Percentiles rank a stretch among this genome's conserved stretches.
These are phyloP conservation scores for Resseliella maxima DNA, from an alignment of 2,888 invertebrate species.

Conservation along the genomic window DNA sequence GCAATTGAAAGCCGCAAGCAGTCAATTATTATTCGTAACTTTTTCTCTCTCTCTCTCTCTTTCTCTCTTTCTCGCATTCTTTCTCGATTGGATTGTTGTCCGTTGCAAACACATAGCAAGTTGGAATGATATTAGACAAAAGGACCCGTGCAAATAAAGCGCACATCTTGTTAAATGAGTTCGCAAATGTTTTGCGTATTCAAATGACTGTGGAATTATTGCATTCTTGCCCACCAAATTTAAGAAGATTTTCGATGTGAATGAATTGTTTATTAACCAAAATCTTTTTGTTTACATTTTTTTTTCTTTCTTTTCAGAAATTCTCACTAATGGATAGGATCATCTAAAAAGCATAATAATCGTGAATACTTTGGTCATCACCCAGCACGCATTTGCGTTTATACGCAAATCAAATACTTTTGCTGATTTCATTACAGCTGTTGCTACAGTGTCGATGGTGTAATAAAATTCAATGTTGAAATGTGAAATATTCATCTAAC, in stretches of 20 bases:
- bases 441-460: not conserved
- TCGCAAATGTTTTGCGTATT: slow-evolving; percentile 24
- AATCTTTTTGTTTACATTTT: not conserved
- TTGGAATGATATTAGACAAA: too few relatives aligned
- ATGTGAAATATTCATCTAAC: slow-evolving; percentile 49
- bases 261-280: not conserved
- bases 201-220: not conserved
- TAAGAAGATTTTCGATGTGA: not conserved
- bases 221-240: not conserved
- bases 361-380: not conserved
- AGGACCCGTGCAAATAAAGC: not conserved
- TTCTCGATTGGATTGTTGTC: too few relatives aligned
- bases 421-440: not conserved
- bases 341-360: not conserved
- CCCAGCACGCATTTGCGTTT: too few relatives aligned
- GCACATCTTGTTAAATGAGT: not conserved
- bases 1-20: slow-evolving; percentile 39
- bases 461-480: slow-evolving; percentile 41
- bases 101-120: too few relatives aligned
- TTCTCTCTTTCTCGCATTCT: not conserved
- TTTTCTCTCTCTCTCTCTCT: not conserved
- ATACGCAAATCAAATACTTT: too few relatives aligned
- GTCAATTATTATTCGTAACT: slow-evolving; percentile 39
- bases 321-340: slow-evolving; percentile 11
- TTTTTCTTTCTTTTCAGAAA: not conserved